Base-by-base conservation (phyloP, 2,797 vertebrate species). In the Sciurus carolinensis region DNA sequence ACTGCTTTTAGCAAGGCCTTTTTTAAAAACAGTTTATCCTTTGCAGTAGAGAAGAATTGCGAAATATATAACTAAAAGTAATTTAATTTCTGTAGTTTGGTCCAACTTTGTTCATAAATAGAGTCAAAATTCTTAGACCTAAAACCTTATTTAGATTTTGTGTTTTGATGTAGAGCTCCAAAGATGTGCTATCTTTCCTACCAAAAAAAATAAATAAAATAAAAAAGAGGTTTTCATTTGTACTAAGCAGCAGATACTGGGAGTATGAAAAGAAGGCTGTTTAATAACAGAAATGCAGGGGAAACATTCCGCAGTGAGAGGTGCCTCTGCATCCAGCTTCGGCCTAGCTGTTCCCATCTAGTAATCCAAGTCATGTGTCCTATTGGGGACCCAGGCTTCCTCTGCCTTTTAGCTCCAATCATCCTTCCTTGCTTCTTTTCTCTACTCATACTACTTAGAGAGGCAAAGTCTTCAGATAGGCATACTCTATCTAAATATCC, bases 111-210 rank as follows among this genome's bases (percentile, higher is more conserved):
- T 69, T 57, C 9, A 69, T 96, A 39, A 91, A 28, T 50, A 82
- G 26, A 94, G 75, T 85, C n/a, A 88, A 93, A 83, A 66, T 87
- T n/a, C 72, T 86, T 73, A 77, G 8, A 30, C 28, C 62, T 57
- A 91, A 84, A 72, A 77, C 8, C 39, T 66, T 80, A 52, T 76
- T 89, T 75, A 92, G 72, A 92, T 6, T 93, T 13, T 81, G 3
- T 57, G 57, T 82, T 93, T 86, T 83, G n/a, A 94, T 87, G 83
- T 90, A 2, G 30, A 39, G 10, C 67, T 93, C 75, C 69, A 57
- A 86, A 92, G 93, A 59, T 75, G 8, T 11, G 30, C 1, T 81
- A 13, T 79, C 15, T 92, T 92, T 92, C 28, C 62, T 94, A 52
- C 75, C 84, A 59, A 33, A 83, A 7, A 8, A 47, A 47, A 39